Evolutionary conservation across 2,797 vertebrate genomes (phyloP).

Genomic region (Spinus pinus): DNA sequence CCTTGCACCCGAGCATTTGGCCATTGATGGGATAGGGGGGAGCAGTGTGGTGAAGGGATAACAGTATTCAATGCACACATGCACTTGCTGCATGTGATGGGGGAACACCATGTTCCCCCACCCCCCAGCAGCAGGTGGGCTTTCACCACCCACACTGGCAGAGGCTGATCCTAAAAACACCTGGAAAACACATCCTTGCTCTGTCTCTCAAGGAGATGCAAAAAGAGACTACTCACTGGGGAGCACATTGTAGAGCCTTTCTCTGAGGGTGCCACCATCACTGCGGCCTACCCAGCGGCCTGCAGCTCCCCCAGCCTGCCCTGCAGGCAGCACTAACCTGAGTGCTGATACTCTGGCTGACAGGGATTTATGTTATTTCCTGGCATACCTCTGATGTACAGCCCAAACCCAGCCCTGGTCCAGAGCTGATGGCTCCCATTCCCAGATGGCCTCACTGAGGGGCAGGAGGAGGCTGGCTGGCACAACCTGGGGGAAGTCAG

Average conservation of each 20-base stretch:
- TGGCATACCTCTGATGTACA: neutral
- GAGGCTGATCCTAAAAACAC: neutral
- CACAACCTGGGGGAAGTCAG: too few relatives aligned
- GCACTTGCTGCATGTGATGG: neutral
- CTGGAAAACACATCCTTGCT: neutral
- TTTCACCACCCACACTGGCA: neutral
- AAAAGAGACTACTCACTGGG: neutral
- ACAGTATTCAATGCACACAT: neutral
- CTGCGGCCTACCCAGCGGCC: neutral
- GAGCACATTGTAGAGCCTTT: neutral
- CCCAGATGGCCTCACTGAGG: neutral
- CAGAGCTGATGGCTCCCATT: neutral
- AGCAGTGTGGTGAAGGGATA: neutral
- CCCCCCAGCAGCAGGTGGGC: neutral
- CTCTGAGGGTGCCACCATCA: neutral
- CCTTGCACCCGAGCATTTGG: neutral
- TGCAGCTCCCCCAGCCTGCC: neutral
- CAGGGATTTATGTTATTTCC: constrained; percentile 9
- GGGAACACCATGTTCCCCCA: accelerated
- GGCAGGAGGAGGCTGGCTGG: neutral
- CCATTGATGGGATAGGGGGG: neutral
- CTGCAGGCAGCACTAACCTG: neutral
- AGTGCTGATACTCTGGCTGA: neutral
- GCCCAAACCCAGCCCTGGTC: neutral
- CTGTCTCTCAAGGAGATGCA: neutral